phyloP scores from a whole-genome alignment of 2,797 vertebrate species.

The Spinus olivaceus region DNA sequence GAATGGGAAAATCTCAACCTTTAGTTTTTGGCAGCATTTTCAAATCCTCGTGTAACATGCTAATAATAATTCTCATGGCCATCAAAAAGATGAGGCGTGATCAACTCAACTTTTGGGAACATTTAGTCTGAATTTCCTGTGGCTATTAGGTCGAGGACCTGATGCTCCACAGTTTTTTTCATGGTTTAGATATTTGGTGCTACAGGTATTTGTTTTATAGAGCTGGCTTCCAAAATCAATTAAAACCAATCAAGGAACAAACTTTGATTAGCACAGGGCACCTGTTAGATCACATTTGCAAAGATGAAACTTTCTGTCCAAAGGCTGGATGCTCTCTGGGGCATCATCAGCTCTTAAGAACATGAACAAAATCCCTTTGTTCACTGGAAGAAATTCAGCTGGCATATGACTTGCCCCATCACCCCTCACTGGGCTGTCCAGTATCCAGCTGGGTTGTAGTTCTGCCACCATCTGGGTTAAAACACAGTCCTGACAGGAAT shows the following conservation, averaged over 20 bases:
- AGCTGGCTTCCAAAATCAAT: background rate
- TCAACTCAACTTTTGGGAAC: background rate
- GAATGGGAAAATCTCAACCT: background rate
- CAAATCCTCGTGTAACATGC: background rate
- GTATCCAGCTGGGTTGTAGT: background rate
- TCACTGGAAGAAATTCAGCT: background rate
- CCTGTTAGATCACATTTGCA: background rate
- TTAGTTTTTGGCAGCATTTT: background rate
- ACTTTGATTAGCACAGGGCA: rapidly evolving
- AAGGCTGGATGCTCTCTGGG: background rate
- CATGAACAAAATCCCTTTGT: background rate
- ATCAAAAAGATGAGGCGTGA: background rate
- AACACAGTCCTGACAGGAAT: background rate
- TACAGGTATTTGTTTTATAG: background rate
- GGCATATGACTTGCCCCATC: background rate
- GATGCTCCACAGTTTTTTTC: background rate
- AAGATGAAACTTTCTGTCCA: background rate
- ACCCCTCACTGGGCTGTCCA: background rate
- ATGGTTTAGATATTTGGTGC: background rate
- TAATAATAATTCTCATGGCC: background rate
- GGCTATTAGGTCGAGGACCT: background rate
- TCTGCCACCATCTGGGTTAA: background rate
- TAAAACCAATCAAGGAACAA: background rate
- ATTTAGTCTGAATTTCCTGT: background rate
- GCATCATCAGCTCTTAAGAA: background rate